Percentiles rank a stretch among this genome's conserved stretches.
phyloP scores from a whole-genome alignment of 2,888 invertebrate species.

The Augochlorella aurata region DNA sequence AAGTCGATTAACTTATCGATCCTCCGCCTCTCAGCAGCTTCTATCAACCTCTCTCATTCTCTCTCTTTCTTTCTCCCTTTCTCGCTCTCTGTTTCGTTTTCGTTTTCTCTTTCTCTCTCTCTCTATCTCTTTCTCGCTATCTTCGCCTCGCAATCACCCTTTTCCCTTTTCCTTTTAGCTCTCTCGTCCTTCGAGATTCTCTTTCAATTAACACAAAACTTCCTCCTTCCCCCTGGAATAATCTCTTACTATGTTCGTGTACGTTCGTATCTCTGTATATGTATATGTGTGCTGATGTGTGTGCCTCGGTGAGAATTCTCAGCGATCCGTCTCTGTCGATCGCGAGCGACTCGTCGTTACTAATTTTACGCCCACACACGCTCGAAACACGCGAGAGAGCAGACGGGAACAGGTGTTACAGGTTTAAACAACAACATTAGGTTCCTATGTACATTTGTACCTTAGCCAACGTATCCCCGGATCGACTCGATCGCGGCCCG shows the following conservation, averaged over 20 bases:
- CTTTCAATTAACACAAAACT: background rate
- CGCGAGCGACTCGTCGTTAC: slow-evolving; percentile 2
- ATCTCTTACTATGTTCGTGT: background rate
- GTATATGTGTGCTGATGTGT: background rate
- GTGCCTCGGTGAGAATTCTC: background rate
- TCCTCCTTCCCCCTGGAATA: background rate
- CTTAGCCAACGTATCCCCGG: slow-evolving; percentile 78
- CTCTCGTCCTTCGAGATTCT: slow-evolving; percentile 25
- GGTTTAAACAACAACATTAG: slow-evolving; percentile 77
- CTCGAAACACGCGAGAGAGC: slow-evolving; percentile 37
- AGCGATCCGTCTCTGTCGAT: background rate
- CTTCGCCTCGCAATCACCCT: background rate
- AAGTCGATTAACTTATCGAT: slow-evolving; percentile 48
- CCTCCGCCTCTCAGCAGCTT: slow-evolving; percentile 25
- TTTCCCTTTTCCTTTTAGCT: background rate
- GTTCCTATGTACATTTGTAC: slow-evolving; percentile 82
- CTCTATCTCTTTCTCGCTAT: slow-evolving; percentile 2
- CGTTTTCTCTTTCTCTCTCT: slow-evolving; percentile 23
- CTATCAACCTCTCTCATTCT: slow-evolving; percentile 32
- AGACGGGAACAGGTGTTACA: slow-evolving; percentile 49
- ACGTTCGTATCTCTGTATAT: background rate
- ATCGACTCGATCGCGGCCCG: slow-evolving; percentile 73
- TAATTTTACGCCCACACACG: background rate
- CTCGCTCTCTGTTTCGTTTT: slow-evolving; percentile 13
- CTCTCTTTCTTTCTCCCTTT: background rate